phyloP scores from a whole-genome alignment of 2,888 invertebrate species.

The Eristalis pertinax region DNA sequence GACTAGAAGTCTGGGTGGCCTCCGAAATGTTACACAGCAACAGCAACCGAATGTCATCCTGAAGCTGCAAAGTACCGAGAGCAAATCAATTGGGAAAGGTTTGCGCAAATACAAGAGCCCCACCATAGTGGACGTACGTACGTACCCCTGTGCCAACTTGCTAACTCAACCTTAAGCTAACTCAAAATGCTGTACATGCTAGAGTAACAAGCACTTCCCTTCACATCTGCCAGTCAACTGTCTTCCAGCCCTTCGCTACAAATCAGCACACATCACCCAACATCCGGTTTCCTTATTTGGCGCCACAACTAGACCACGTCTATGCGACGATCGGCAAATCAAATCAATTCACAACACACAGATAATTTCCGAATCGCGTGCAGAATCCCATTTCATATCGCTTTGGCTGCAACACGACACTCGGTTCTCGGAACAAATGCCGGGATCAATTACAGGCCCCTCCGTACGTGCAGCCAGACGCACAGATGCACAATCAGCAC shows the following conservation, averaged over 20 bases:
- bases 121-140: too few relatives aligned
- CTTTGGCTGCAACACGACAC: constrained; percentile 7
- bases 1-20: too few relatives aligned
- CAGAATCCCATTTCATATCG: constrained; percentile 24
- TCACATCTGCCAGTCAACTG: not conserved
- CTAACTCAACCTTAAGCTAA: too few relatives aligned
- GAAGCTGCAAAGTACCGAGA: too few relatives aligned
- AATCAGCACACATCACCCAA: not conserved
- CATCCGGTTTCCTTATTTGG: not conserved
- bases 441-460: constrained; percentile 57
- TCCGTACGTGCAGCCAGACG: not conserved
- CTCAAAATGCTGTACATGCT: too few relatives aligned
- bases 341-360: not conserved
- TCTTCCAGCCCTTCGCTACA: not conserved
- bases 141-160: too few relatives aligned
- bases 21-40: too few relatives aligned
- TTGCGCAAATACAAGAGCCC: too few relatives aligned
- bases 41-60: too few relatives aligned
- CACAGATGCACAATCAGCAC: not conserved
- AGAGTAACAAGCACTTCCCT: not conserved
- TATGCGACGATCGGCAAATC: not conserved
- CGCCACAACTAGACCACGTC: constrained; percentile 2
- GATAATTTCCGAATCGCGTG: constrained; percentile 33
- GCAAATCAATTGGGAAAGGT: too few relatives aligned
- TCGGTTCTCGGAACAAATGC: constrained; percentile 37